A percentile compares a stretch with the other conserved stretches of the same genome.
Conservation (phyloP, 2,888 invertebrate species). For the Drosophila paranaensis region DNA sequence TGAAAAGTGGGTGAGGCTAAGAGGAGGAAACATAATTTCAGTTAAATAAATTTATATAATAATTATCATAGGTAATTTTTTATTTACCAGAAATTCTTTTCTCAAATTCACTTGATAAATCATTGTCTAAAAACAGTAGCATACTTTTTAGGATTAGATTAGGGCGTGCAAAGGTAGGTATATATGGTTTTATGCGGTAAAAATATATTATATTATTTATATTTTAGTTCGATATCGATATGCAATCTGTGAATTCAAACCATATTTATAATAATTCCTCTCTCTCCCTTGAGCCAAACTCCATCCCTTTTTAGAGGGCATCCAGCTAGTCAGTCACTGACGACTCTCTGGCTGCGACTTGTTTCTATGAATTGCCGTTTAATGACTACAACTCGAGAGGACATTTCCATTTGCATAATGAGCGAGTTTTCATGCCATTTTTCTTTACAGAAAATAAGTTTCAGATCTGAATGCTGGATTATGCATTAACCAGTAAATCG, state of each 20-base stretch:
- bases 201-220: not conserved
- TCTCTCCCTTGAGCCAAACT: not conserved
- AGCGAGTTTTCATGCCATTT: constrained; percentile 21
- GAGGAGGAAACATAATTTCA: not conserved
- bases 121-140: not conserved
- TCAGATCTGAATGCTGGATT: constrained; percentile 28
- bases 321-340: not conserved
- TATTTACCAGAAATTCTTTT: not conserved
- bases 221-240: not conserved
- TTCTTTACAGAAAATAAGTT: constrained; percentile 17
- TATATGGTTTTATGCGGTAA: not conserved
- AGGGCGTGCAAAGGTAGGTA: not conserved
- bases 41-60: not conserved
- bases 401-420: constrained; percentile 66
- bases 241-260: not conserved
- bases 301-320: not conserved
- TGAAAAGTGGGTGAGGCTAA: too few relatives aligned
- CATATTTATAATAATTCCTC: too few relatives aligned
- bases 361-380: constrained; percentile 40
- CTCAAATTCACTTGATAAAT: too few relatives aligned
- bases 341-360: not conserved
- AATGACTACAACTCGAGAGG: constrained; percentile 54
- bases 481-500: constrained; percentile 20
- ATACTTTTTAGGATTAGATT: not conserved
- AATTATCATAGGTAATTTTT: not conserved